Evolutionary conservation across 2,113 vertebrate species (phyloP).

Genomic region (Ochotona curzoniae): DNA sequence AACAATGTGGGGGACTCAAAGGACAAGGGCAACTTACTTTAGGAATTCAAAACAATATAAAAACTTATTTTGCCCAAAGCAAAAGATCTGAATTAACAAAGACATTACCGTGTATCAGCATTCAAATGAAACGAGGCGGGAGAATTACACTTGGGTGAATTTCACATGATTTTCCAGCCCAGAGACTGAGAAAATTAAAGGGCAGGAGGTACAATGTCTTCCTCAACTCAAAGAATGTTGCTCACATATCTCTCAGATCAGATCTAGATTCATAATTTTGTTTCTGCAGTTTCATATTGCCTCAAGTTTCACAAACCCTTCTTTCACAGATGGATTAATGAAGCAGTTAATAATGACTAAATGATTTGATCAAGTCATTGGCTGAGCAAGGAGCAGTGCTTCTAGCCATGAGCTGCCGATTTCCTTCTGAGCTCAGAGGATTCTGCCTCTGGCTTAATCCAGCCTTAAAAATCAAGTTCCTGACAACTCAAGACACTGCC

Average conservation of each 20-base stretch:
- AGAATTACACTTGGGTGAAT: neutral
- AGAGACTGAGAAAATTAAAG: neutral
- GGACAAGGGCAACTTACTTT: neutral
- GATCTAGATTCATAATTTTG: neutral
- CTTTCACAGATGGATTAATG: constrained; percentile 35
- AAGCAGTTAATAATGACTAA: constrained; percentile 35
- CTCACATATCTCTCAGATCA: neutral
- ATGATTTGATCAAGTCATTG: constrained; percentile 1
- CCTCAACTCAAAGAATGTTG: neutral
- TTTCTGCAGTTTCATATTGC: constrained; percentile 7
- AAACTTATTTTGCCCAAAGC: neutral
- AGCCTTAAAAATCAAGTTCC: neutral
- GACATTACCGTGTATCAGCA: neutral
- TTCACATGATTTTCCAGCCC: neutral
- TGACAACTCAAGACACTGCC: neutral
- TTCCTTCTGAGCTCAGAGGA: neutral
- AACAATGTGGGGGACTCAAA: neutral
- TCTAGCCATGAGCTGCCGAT: neutral
- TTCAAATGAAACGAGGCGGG: neutral
- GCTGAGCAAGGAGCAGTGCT: neutral
- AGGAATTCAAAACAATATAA: neutral
- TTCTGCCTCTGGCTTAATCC: neutral
- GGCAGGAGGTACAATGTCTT: neutral
- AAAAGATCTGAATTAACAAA: neutral
- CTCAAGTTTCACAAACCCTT: constrained; percentile 9